Base-by-base conservation (phyloP, 1,140 invertebrate species). In the Manduca sexta region DNA sequence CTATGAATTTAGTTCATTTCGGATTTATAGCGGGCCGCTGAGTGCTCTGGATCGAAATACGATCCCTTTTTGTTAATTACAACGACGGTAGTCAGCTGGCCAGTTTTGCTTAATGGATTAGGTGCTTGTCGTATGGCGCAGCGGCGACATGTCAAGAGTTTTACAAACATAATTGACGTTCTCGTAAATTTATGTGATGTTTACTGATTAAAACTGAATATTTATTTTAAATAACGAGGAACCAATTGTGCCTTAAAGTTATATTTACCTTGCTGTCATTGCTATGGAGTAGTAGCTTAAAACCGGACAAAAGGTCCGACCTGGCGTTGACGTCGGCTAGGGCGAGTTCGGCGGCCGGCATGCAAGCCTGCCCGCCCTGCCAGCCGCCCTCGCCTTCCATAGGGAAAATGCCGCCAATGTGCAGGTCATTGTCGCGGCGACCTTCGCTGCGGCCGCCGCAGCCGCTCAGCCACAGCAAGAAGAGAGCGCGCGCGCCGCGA, bases 371-470 rank as follows among this genome's bases (percentile, higher is more conserved):
- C 10, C 96, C 95, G 46, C 97, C 95, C 79, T 97, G 93, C 97
- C 98, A 98, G 45, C 97, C 97, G 44, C 97, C 97, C 73, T 96
- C 93, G 8, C 96, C 96, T 45, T 89, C 92, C 81, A 98, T 99
- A 2, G 98, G 98, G 87, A 99, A 99, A 61, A 99, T 98, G 14
- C 96, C 98, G 39, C 97, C 98, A 79, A 99, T 98, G 82, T 99
- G 96, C 51, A 99, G 87, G 60, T 89, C 87, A 60, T 91, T 88
- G 60, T 87, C 84, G 30, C 71, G 64, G 34, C 70, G 64, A 7
- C 68, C 69, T 39, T 79, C 75, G 52, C 75, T 66, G 46, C 67
- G 66, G 15, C 60, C 56, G 38, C 63, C 61, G 29, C 60, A 56
- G 14, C 60, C 67, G 50, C 56, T 62, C 56, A 78, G 55, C 64